Percentiles rank a stretch among this genome's conserved stretches.
These are phyloP conservation scores for Peromyscus eremicus DNA, from an alignment of 2,797 vertebrate genomes.

Conservation along the genomic window DNA sequence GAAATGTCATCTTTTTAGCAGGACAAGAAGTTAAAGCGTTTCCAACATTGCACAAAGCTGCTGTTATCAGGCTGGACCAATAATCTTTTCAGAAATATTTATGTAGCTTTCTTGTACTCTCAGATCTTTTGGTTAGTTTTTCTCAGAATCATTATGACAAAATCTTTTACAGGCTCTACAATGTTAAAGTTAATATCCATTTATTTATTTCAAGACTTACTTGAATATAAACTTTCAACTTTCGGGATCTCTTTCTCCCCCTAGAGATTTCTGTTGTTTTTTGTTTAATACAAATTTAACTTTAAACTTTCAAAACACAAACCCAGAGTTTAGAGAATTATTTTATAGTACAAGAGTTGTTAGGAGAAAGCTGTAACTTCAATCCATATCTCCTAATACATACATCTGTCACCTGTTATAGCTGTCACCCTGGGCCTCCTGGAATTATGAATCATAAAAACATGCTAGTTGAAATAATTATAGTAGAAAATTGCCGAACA, in stretches of 20 bases:
- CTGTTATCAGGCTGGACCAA: neutral
- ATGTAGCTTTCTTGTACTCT: neutral
- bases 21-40: too few species aligned
- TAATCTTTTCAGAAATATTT: neutral
- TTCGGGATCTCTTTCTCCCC: neutral
- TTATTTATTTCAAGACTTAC: neutral
- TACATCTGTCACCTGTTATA: neutral
- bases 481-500: neutral
- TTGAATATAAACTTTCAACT: neutral
- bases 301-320: neutral
- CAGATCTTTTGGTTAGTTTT: neutral
- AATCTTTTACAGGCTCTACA: neutral
- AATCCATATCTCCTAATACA: neutral
- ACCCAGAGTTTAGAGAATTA: neutral
- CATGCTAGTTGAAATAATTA: constrained; percentile 40
- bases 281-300: neutral
- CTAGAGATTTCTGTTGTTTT: too few species aligned
- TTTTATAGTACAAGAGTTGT: neutral
- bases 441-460: constrained; percentile 9
- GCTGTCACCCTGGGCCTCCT: neutral
- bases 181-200: neutral
- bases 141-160: neutral
- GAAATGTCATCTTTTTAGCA: neutral
- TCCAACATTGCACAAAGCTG: neutral
- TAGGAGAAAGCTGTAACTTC: neutral